Evolutionary conservation across 1,140 invertebrate species (phyloP).

Genomic region (Lepidostoma basale): DNA sequence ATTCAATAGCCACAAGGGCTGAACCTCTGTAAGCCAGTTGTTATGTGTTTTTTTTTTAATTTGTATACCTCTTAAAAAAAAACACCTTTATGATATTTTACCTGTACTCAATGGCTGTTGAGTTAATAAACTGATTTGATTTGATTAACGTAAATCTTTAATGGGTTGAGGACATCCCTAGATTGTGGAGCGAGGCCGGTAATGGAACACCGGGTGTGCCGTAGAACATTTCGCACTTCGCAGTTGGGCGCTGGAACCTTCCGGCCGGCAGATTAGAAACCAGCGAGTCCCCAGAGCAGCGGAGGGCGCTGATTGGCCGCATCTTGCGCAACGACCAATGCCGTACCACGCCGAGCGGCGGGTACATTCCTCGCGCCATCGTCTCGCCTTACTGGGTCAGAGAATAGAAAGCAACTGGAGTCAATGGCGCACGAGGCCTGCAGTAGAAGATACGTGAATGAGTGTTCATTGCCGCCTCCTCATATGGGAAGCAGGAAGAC

Average conservation of each 20-base stretch:
- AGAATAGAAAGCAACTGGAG: constrained; percentile 24
- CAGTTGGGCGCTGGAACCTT: not conserved
- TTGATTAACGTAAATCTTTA: not conserved
- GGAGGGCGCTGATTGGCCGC: not conserved
- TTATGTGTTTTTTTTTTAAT: too few relatives aligned
- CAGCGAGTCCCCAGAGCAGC: not conserved
- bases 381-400: constrained; percentile 31
- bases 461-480: too few relatives aligned
- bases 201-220: not conserved
- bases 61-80: too few relatives aligned
- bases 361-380: constrained; percentile 12
- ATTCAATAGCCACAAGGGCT: too few relatives aligned
- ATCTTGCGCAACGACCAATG: constrained; percentile 13
- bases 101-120: too few relatives aligned
- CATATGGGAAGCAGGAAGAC: too few relatives aligned
- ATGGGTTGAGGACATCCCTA: not conserved
- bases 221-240: not conserved
- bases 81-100: too few relatives aligned
- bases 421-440: too few relatives aligned
- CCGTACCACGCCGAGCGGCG: constrained; percentile 2
- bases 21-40: too few relatives aligned
- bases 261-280: not conserved
- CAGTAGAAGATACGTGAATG: too few relatives aligned
- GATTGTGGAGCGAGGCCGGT: not conserved
- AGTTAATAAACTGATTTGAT: too few relatives aligned